These are phyloP conservation scores for Acanthosoma haemorrhoidale DNA, from an alignment of 2,888 invertebrate genomes.

Conservation along the genomic window DNA sequence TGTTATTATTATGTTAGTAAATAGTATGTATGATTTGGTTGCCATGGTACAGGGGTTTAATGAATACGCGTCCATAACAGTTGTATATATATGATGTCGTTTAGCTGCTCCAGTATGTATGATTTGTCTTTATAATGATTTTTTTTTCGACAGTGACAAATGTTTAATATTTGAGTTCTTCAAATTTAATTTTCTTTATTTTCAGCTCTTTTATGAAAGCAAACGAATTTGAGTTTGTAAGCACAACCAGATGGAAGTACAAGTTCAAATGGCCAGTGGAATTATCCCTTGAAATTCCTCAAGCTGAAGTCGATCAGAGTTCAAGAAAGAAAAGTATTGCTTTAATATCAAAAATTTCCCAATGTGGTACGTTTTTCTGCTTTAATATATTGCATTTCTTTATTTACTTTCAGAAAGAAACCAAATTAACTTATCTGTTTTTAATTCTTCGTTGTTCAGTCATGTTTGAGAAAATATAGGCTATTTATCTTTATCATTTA, in stretches of 20 bases:
- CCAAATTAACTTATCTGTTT: no score
- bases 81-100: no score
- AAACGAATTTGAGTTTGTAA: not conserved
- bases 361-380: not conserved
- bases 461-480: no score
- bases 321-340: not conserved
- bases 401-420: not conserved
- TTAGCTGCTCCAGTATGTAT: no score
- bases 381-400: not conserved
- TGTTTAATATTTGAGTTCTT: not conserved
- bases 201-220: not conserved
- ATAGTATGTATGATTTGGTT: no score
- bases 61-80: no score
- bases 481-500: no score
- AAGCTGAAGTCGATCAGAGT: not conserved
- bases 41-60: no score
- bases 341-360: not conserved
- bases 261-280: not conserved
- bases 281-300: not conserved
- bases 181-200: not conserved
- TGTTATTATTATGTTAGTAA: no score
- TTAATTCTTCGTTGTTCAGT: no score
- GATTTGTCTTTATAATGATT: no score
- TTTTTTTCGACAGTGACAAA: not conserved
- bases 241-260: not conserved